Evolutionary conservation across 2,888 invertebrate genomes (phyloP).

Genomic region (Chaitophorus viminalis): DNA sequence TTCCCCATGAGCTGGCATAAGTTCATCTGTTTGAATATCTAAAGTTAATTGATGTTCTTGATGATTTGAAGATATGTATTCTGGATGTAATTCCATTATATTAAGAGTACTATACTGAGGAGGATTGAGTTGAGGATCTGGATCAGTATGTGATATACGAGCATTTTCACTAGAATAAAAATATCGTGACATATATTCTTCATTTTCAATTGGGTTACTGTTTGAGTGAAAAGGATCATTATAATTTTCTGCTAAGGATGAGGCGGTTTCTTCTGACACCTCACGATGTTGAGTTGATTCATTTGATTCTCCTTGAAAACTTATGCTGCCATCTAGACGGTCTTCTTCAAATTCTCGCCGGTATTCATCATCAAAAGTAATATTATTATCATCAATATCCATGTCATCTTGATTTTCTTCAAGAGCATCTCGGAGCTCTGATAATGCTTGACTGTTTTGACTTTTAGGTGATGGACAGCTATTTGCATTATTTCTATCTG

Average conservation of each 20-base stretch:
- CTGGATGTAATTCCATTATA: constrained; percentile 48
- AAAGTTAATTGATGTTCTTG: constrained; percentile 66
- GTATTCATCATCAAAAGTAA: constrained; percentile 23
- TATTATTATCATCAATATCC: constrained; percentile 40
- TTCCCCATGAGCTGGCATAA: constrained; percentile 88
- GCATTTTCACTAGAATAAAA: constrained; percentile 59
- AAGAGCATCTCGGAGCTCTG: constrained; percentile 15
- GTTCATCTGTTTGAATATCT: constrained; percentile 85
- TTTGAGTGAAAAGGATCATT: constrained; percentile 45
- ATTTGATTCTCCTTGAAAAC: constrained; percentile 37
- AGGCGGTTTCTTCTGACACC: constrained; percentile 26
- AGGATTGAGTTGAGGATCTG: constrained; percentile 52
- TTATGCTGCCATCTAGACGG: neutral
- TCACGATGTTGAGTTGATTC: constrained; percentile 42
- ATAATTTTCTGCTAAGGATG: constrained; percentile 4
- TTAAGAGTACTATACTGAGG: constrained; percentile 57
- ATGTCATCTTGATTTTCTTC: constrained; percentile 22
- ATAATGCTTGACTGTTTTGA: constrained; percentile 25
- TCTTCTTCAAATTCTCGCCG: constrained; percentile 14
- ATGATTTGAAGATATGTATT: constrained; percentile 55
- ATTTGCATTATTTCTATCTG: constrained; percentile 14
- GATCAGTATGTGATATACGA: constrained; percentile 59
- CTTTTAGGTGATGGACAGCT: constrained; percentile 39
- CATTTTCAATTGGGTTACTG: constrained; percentile 29
- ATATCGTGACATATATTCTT: constrained; percentile 40